Percentiles rank a stretch among this genome's conserved stretches.
Conservation (phyloP, 2,113 vertebrate species). For the Melozone crissalis region DNA sequence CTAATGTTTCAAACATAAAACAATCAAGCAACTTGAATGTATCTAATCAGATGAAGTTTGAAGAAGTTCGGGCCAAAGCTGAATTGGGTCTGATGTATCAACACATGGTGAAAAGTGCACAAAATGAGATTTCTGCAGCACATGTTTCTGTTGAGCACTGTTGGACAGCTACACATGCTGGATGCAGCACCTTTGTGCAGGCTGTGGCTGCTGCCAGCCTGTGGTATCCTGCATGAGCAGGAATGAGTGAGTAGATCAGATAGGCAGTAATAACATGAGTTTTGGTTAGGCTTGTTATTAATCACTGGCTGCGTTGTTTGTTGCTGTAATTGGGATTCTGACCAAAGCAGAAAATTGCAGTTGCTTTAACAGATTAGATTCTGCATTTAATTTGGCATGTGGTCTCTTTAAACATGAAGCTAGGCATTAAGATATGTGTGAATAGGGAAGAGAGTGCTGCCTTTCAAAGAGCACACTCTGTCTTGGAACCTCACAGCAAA, state of each 20-base stretch:
- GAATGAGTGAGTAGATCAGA: not conserved
- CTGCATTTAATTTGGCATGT: conserved; percentile 6
- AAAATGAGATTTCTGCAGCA: not conserved
- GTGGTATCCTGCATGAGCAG: not conserved
- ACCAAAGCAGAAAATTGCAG: conserved; percentile 2
- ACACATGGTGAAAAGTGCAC: not conserved
- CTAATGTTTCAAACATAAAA: not conserved
- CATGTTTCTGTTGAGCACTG: not conserved
- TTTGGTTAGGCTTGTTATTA: not conserved
- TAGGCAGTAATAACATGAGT: not conserved
- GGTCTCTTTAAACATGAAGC: not conserved
- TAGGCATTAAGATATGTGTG: not conserved
- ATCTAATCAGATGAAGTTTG: not conserved
- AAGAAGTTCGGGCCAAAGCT: not conserved
- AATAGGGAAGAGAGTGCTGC: not conserved
- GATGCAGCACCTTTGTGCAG: not conserved
- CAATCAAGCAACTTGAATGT: not conserved
- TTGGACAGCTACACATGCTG: accelerated
- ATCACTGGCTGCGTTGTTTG: not conserved
- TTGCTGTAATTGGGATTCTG: not conserved
- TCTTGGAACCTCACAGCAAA: not conserved
- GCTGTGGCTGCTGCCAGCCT: not conserved
- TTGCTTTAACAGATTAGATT: conserved; percentile 13
- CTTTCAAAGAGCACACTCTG: not conserved
- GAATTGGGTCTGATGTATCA: not conserved